Evolutionary conservation across 2,888 invertebrate genomes (phyloP).

Genomic region (Axea sp.): DNA sequence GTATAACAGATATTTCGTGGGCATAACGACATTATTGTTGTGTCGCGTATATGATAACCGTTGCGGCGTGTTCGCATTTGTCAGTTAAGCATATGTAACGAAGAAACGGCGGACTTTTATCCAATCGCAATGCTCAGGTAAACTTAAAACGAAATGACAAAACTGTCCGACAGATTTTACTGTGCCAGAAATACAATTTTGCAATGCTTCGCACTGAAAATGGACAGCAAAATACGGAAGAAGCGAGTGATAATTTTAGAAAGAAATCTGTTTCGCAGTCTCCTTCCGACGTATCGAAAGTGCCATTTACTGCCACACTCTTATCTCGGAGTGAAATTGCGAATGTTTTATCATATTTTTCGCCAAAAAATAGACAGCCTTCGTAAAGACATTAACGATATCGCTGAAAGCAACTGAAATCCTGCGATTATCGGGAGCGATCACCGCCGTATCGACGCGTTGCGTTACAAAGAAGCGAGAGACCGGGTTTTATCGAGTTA

Average conservation of each 20-base stretch:
- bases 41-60: slow-evolving; percentile 55
- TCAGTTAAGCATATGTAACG: slow-evolving; percentile 25
- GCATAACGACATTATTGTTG: slow-evolving; percentile 63
- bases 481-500: slow-evolving; percentile 26
- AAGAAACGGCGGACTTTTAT: slow-evolving; percentile 9
- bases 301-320: slow-evolving; percentile 20
- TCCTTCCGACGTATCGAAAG: slow-evolving; percentile 43
- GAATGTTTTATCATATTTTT: slow-evolving; percentile 21
- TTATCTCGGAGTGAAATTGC: slow-evolving; percentile 50
- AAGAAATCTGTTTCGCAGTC: slow-evolving; percentile 15
- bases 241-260: no score
- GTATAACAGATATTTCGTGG: slow-evolving; percentile 54
- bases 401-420: slow-evolving; percentile 26
- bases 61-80: slow-evolving; percentile 34
- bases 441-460: slow-evolving; percentile 29
- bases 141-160: not conserved
- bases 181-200: no score
- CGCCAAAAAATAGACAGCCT: slow-evolving; percentile 26
- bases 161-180: no score
- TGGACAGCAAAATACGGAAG: no score
- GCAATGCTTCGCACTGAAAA: no score
- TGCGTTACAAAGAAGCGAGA: slow-evolving; percentile 23
- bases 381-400: slow-evolving; percentile 31
- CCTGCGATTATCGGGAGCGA: slow-evolving; percentile 15
- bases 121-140: not conserved